Evolutionary conservation across 2,113 vertebrate genomes (phyloP).

Genomic region (Nibea albiflora): DNA sequence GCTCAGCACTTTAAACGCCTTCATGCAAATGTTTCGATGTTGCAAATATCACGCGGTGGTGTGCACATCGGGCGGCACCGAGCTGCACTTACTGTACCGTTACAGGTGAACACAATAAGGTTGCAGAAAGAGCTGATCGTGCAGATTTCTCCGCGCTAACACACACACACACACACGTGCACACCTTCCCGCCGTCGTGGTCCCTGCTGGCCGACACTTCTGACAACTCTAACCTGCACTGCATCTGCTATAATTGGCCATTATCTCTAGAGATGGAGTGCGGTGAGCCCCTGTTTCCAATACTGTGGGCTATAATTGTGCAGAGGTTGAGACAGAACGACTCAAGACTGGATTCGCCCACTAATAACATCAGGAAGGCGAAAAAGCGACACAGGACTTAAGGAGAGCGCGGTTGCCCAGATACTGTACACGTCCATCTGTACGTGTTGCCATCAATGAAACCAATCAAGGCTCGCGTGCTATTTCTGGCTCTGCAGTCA

Average conservation of each 20-base stretch:
- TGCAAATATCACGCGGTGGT: no score
- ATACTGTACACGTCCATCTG: background rate
- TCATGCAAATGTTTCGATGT: no score
- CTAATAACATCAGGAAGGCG: constrained; percentile 7
- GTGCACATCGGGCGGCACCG: background rate
- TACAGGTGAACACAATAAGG: no score
- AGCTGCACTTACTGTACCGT: background rate
- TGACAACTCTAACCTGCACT: constrained; percentile 57
- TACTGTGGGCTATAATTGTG: constrained; percentile 25
- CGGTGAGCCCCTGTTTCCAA: constrained; percentile 17
- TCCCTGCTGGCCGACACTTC: constrained; percentile 49
- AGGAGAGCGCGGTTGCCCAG: constrained; percentile 17
- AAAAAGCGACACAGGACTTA: constrained; percentile 1
- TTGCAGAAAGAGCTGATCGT: background rate
- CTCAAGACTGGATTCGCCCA: constrained; percentile 8
- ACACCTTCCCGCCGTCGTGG: constrained; percentile 1
- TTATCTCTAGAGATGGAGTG: constrained; percentile 60
- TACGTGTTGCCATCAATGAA: constrained; percentile 18
- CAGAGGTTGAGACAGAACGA: constrained; percentile 24
- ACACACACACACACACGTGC: background rate
- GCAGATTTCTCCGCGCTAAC: constrained; percentile 4
- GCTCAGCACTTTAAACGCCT: background rate
- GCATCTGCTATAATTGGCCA: constrained; percentile 70
- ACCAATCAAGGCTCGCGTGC: background rate
- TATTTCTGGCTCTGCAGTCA: constrained; percentile 41